A percentile compares a stretch with the other conserved stretches of the same genome.
These are phyloP conservation scores for Sphecodes monilicornis DNA, from an alignment of 2,888 invertebrate genomes.

Conservation along the genomic window DNA sequence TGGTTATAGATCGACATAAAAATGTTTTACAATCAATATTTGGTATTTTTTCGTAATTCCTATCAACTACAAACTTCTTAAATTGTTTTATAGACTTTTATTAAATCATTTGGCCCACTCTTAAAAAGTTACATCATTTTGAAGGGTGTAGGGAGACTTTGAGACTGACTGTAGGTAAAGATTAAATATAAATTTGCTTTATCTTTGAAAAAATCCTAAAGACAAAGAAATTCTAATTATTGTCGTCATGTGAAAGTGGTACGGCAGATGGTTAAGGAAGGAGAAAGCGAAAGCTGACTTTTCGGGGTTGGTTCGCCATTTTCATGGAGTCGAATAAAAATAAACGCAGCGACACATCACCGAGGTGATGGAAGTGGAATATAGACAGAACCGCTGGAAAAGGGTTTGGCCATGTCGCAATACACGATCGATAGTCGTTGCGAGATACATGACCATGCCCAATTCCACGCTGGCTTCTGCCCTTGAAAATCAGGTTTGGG, in stretches of 20 bases:
- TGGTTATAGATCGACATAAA: too few relatives aligned
- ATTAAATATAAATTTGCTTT: neutral
- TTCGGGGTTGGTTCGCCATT: neutral
- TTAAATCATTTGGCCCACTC: too few relatives aligned
- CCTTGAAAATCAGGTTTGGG: constrained; percentile 52
- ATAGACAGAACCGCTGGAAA: neutral
- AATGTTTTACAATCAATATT: too few relatives aligned
- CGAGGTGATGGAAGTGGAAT: neutral
- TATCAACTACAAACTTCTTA: too few relatives aligned
- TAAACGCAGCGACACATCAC: neutral
- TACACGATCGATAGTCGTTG: constrained; percentile 41
- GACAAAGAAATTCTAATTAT: too few relatives aligned
- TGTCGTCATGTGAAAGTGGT: too few relatives aligned
- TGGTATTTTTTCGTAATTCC: too few relatives aligned
- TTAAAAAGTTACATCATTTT: too few relatives aligned
- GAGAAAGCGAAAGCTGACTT: neutral
- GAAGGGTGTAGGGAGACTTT: too few relatives aligned
- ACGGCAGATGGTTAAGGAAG: too few relatives aligned
- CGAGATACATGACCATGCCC: constrained; percentile 59
- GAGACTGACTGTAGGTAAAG: too few relatives aligned
- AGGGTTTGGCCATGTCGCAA: constrained; percentile 11
- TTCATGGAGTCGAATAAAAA: neutral
- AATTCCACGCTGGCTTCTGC: constrained; percentile 48
- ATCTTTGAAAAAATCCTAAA: neutral
- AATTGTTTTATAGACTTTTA: too few relatives aligned